Percentiles rank a stretch among this genome's conserved stretches.
Evolutionary conservation across 2,888 invertebrate species (phyloP).

Genomic region (Nomada hirtipes): DNA sequence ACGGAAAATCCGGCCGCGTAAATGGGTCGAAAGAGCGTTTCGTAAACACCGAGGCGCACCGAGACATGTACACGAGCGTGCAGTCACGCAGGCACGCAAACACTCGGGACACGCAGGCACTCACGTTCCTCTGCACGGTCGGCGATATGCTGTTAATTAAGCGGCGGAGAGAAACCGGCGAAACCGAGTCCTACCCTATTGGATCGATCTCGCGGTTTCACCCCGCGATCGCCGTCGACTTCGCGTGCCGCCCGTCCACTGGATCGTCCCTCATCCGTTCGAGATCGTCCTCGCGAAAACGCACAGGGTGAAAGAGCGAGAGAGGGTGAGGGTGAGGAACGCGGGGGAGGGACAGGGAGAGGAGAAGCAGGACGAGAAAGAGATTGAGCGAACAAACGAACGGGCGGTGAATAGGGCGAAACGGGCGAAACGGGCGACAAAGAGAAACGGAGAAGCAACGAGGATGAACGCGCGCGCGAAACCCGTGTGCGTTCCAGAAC

Average conservation of each 20-base stretch:
- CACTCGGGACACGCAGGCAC: constrained; percentile 24
- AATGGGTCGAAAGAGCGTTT: constrained; percentile 43
- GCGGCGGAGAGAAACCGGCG: constrained; percentile 3
- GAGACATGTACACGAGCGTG: constrained; percentile 6
- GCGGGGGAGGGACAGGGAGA: too few relatives aligned
- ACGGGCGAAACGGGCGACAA: background rate
- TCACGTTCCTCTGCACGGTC: background rate
- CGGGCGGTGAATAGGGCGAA: background rate
- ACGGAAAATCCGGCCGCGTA: constrained; percentile 42
- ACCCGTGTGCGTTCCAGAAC: constrained; percentile 75
- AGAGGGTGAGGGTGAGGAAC: background rate
- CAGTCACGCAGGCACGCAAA: constrained; percentile 3
- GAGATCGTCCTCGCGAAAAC: background rate
- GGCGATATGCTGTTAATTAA: constrained; percentile 12
- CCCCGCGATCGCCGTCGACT: constrained; percentile 36
- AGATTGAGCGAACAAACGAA: background rate
- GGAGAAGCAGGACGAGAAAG: background rate
- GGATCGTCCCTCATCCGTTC: background rate
- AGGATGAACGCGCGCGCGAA: constrained; percentile 62
- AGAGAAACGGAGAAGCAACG: constrained; percentile 38
- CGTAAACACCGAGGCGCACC: constrained; percentile 45
- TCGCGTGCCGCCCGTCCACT: constrained; percentile 32
- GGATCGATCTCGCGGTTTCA: background rate
- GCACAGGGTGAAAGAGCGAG: background rate
- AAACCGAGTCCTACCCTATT: constrained; percentile 17